Evolutionary conservation across 2,113 vertebrate genomes (phyloP).

Genomic region (Phrynocephalus versicolor): DNA sequence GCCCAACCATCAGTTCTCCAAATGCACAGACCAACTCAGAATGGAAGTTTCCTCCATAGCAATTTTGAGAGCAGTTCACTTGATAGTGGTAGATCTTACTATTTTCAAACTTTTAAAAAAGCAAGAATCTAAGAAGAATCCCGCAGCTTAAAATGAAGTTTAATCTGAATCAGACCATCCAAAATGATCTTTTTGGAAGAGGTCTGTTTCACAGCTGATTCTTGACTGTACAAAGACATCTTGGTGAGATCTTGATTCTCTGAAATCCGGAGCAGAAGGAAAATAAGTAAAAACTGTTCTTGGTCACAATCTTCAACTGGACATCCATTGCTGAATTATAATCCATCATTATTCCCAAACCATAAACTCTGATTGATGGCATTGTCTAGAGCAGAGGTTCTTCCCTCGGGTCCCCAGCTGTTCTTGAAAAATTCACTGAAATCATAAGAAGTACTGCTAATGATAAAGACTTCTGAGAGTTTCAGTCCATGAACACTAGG

Average conservation of each 20-base stretch:
- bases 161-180: not conserved
- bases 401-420: too few species aligned
- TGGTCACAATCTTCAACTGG: not conserved
- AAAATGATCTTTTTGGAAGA: not conserved
- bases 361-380: not conserved
- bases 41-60: not conserved
- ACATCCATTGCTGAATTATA: not conserved
- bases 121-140: not conserved
- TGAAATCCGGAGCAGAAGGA: not conserved
- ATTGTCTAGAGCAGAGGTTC: too few species aligned
- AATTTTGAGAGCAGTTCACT: not conserved
- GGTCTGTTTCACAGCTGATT: not conserved
- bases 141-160: not conserved
- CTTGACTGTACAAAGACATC: not conserved
- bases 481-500: too few species aligned
- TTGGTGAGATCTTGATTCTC: not conserved
- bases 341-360: not conserved
- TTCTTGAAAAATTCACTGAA: too few species aligned
- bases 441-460: too few species aligned
- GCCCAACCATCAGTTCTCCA: not conserved
- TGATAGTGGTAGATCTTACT: not conserved
- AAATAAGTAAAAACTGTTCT: not conserved
- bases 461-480: too few species aligned
- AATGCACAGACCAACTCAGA: too few species aligned
- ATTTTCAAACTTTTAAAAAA: not conserved